Base-by-base conservation (phyloP, 2,888 invertebrate genomes). In the Salticus scenicus region DNA sequence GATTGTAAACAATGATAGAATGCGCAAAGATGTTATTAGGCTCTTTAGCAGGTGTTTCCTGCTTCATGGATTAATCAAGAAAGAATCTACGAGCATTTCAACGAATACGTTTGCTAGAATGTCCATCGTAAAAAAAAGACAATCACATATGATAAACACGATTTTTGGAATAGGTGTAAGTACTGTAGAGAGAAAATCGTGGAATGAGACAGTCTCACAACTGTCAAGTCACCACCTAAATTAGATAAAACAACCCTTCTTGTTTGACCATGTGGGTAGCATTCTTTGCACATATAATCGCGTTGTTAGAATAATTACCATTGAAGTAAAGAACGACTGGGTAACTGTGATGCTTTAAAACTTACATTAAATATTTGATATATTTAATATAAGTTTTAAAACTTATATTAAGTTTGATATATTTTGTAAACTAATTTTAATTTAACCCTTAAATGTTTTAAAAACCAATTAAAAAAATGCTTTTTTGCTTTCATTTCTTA, bases 1-100 rank as follows among this genome's bases (percentile, higher is more conserved):
- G 80, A 80, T 80, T 51, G 80, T 80, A 80, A 80, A 80, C 73
- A 80, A 80, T 73, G 80, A 80, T 80, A 80, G 57, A 33, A 37
- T 30, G 24, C 28, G 67, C 24, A 28, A 24, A 47, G 31, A 51
- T 80, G 51, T 67, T 80, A 80, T 73, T 73, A 51, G 41, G 51
- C 31, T 73, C 66, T 33, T 31, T 20, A 41, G 47, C 72, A 80
- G 67, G 47, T 80, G 80, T 27, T 80, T 80, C 73, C 80, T 73
- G 80, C 72, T 37, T 51, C 28, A 47, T 41, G 80, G 72, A 80
- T 80, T 79, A 72, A n/a, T 20, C 51, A 72, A 28, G 31, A 30
- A 33, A 20, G 14, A 28, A n/a, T 67, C 37, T 31, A 20, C 67
- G n/a, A 67, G 30, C 51, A 2, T 69, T 74, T 69, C 74, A 81